Base-by-base conservation (phyloP, 2,888 invertebrate genomes). In the Dryocosmus kuriphilus region DNA sequence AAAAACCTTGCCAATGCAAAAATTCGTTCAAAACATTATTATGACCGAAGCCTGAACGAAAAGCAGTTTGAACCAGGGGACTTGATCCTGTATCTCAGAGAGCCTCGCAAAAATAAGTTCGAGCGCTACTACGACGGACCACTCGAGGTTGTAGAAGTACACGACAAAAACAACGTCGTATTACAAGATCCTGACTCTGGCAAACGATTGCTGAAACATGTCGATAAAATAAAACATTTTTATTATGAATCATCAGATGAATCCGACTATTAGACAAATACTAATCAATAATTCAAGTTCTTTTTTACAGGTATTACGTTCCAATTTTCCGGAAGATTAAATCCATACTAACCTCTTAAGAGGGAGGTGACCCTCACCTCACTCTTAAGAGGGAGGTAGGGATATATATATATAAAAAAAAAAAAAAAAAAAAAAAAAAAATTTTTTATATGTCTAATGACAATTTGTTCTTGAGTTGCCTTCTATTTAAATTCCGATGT, bases 81-180 rank as follows among this genome's bases (percentile, higher is more conserved):
- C 22, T 3, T 1, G 16, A 24, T 41, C 22, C 38, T 65, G 2
- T 65, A 16, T 2, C 14, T 65, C n/a, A 63, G 38, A 22, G n/a
- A 63, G 32, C 63, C 35, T 32, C n/a, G 63, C 11, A 65, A 65
- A 65, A n/a, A 65, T 35, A 65, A 65, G 22, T 65, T 38, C 22
- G 38, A 65, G 1, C 38, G 22, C 9, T 65, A 65, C 14, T 65
- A 38, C 22, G 63, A 65, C 22, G 38, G 63, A 5, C 38, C 63
- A 22, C 24, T 65, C 22, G 63, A 65, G 5, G 14, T 38, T 6
- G 63, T 65, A 1, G 38, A 65, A 24, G 5, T 65, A 0, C 24
- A 22, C 14, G n/a, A 65, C 35, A n/a, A 14, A 9, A 65, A 65
- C 22, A 65, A 65, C 22, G 65, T 65, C 16, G 38, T 38, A 1